Base-by-base conservation (phyloP, 2,888 invertebrate genomes). In the Rotaria socialis region DNA sequence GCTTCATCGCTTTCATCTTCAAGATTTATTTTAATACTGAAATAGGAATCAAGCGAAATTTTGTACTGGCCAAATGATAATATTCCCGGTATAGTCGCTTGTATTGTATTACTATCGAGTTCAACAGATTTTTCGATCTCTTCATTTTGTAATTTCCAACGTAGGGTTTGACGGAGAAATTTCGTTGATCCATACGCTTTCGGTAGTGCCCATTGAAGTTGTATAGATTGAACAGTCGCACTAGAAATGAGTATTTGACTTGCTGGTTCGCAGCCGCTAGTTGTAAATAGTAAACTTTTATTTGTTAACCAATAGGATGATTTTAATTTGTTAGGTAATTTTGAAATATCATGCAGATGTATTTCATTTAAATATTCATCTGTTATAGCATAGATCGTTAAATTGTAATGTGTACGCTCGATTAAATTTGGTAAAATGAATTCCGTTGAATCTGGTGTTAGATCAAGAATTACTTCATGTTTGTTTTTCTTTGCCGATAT, bases 341-440 rank as follows among this genome's bases (percentile, higher is more conserved):
- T 87, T 43, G 89, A 88, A 1, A 89, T 86, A 67, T 88, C 89
- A 86, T 89, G 90, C 80, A 89, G 87, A 22, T 89, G 88, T 85
- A 90, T 89, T 85, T 89, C 88, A 87, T 90, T 90, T 88, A 91
- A 91, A 88, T 90, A 91, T 88, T 91, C 91, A 80, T 90, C 90
- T 8, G 91, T 91, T 56, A 91, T 89, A 2, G 90, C 90, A 27
- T 90, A 90, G 11, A 91, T 89, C n/a, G 89, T 89, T 85, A 91
- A 87, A 84, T 90, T 88, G 88, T 91, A 91, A 87, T 90, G 90
- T 5, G 90, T 90, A 86, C 90, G 90, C 87, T 91, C 91, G 67
- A 88, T 86, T 7, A 91, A 88, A 74, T 89, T 89, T 50, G 89
- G 89, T 19, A 91, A 87, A 35, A 89, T 88, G 22, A 89, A 89